phyloP scores from a whole-genome alignment of 2,888 invertebrate species.

The Metallyticus violacea region DNA sequence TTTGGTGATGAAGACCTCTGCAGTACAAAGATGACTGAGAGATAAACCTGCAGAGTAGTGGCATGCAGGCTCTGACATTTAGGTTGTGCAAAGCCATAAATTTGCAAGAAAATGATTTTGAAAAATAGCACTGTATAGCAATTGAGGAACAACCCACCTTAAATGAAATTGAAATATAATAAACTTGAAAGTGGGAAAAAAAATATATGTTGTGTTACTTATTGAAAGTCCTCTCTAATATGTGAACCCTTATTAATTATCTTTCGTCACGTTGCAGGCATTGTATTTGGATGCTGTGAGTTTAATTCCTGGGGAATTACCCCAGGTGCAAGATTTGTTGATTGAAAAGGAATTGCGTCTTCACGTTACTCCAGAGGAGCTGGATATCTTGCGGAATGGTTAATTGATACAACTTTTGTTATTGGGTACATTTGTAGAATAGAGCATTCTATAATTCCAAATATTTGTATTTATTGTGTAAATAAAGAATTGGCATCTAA shows the following conservation, averaged over 20 bases:
- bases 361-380: slow-evolving; percentile 74
- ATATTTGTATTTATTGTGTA: background rate
- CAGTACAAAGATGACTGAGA: too few species aligned
- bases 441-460: background rate
- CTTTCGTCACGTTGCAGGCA: slow-evolving; percentile 41
- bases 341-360: slow-evolving; percentile 71
- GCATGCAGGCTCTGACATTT: too few species aligned
- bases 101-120: too few species aligned
- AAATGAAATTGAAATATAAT: background rate
- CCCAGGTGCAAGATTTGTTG: slow-evolving; percentile 70
- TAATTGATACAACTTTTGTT: background rate
- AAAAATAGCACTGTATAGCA: too few species aligned
- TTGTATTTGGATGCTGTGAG: slow-evolving; percentile 65
- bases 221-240: background rate
- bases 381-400: slow-evolving; percentile 57
- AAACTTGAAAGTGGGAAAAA: background rate
- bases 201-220: background rate
- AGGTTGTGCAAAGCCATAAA: too few species aligned
- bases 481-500: background rate
- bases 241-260: background rate
- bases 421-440: background rate
- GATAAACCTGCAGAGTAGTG: too few species aligned
- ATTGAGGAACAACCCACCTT: too few species aligned
- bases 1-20: too few species aligned
- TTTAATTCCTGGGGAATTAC: slow-evolving; percentile 60